Base-by-base conservation (phyloP, 2,113 vertebrate species). In the Oxyura jamaicensis region DNA sequence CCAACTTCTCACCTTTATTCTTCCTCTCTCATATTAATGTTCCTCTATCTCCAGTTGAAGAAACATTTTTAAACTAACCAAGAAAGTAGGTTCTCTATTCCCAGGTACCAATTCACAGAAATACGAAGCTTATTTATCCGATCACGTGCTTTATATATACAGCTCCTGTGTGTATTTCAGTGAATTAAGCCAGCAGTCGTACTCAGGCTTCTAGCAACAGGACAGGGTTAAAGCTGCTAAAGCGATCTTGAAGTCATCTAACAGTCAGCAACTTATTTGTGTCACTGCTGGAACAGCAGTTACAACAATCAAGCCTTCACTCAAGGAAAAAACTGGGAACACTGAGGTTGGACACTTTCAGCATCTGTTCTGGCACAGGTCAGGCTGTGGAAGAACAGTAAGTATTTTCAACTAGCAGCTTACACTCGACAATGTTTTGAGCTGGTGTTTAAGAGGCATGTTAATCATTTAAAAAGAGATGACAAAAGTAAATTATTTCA, bases 131-230 rank as follows among this genome's bases (percentile, higher is more conserved):
- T 22, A 63, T 17, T 77, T 19, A 69, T 29, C 62, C 50, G 13
- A 13, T 13, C 53, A 56, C 29, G 31, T 15, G 14, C 53, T 48
- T 48, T 22, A 48, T 22, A 21, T 22, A 48, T 48, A 56, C 29
- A 56, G 53, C 10, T 56, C 28, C 9, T 31, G 2, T 10, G n/a
- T 3, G 22, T 3, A 23, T 25, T 48, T 35, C 29, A 56, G 23
- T 2, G 2, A 55, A n/a, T 9, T 10, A 63, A n/a, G n/a, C 46
- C n/a, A 41, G 56, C 10, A 35, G 35, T 28, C 2, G 0, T 10
- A 17, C 21, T 26, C 31, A 28, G 10, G 25, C 66, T 72, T 58
- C 26, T 58, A 36, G 31, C 16, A 72, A 58, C 48, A 8, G 3
- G 42, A 50, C 42, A 8, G 26, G 36, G 42, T 8, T 66, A 46